Base-by-base conservation (phyloP, 92 coral and sea anemone species). In the Pocillopora grandis region DNA sequence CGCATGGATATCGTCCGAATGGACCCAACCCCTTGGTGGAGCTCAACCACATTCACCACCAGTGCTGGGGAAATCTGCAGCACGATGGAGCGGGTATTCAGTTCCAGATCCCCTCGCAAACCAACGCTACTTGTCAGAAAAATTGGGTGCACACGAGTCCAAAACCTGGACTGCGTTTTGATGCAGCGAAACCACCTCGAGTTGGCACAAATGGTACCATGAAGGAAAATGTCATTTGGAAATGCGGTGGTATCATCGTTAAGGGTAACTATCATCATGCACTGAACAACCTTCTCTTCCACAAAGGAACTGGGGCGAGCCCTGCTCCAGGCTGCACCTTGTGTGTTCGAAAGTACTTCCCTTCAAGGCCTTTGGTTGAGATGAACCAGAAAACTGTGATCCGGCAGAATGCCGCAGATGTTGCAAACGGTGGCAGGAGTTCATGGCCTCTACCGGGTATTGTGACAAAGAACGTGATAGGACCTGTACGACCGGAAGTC, bases 51-150 rank as follows among this genome's bases (percentile, higher is more conserved):
- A 71, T 93, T n/a, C 94, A 90, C 48, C 90, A 93, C 65, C 96
- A 93, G 36, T 93, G 96, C 76, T 93, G 96, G 96, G 93, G 96
- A 8, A 85, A 61, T 63, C 84, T 93, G n/a, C 96, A 93, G 75
- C 85, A 90, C 52, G 91, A 90, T 62, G 91, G 91, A 18, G 82
- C 85, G 5, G 85, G 88, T 10, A 81, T 83, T 0, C 95, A 92
- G 75, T 72, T 87, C 27, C 90, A 92, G 68, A 66, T 79, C 12
- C 64, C 52, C 10, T 93, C 91, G 18, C 93, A 92, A 72, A 80
- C 88, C 13, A 76, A 86, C 2, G 90, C 93, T 20, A 67, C 85
- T 58, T 78, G 72, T 18, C 71, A 74, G 42, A 79, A 90, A 49
- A 92, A 92, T 79, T 92, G 94, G 96, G 78, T 92, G 14, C 93